Percentiles rank a stretch among this genome's conserved stretches.
These are phyloP conservation scores for Amiota minor DNA, from an alignment of 2,888 invertebrate species.

Conservation along the genomic window DNA sequence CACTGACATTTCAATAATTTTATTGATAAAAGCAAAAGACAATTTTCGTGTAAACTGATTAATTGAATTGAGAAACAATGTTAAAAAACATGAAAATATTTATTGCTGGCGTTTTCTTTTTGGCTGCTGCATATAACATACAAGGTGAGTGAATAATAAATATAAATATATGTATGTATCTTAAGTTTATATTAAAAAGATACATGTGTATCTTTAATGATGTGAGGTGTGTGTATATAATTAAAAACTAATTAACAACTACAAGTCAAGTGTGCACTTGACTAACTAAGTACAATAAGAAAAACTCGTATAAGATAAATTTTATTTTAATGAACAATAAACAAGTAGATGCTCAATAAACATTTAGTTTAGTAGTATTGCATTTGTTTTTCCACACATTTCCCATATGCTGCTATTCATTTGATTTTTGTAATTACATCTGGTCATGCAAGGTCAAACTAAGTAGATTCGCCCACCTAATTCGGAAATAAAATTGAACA, in stretches of 20 bases:
- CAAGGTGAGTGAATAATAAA: constrained; percentile 50
- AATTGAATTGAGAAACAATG: constrained; percentile 44
- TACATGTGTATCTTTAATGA: too few relatives aligned
- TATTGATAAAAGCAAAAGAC: too few relatives aligned
- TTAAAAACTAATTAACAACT: not conserved
- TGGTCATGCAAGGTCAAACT: constrained; percentile 51
- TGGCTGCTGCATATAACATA: constrained; percentile 56
- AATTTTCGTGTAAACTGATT: not conserved
- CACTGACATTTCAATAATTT: too few relatives aligned
- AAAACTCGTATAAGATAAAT: not conserved
- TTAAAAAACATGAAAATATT: constrained; percentile 53
- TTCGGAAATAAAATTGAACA: not conserved
- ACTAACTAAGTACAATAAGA: constrained; percentile 7
- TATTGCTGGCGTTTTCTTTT: constrained; percentile 53
- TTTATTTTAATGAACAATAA: constrained; percentile 36
- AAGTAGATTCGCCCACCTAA: not conserved
- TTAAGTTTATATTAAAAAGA: too few relatives aligned
- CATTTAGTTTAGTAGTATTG: constrained; percentile 23
- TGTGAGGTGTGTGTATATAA: not conserved
- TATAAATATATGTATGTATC: too few relatives aligned
- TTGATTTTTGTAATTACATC: constrained; percentile 53
- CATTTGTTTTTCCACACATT: not conserved
- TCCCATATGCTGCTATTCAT: constrained; percentile 18
- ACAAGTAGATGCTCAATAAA: constrained; percentile 1
- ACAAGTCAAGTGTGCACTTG: constrained; percentile 6